Evolutionary conservation across 1,140 invertebrate species (phyloP).

Genomic region (Sycophaga agraensis): DNA sequence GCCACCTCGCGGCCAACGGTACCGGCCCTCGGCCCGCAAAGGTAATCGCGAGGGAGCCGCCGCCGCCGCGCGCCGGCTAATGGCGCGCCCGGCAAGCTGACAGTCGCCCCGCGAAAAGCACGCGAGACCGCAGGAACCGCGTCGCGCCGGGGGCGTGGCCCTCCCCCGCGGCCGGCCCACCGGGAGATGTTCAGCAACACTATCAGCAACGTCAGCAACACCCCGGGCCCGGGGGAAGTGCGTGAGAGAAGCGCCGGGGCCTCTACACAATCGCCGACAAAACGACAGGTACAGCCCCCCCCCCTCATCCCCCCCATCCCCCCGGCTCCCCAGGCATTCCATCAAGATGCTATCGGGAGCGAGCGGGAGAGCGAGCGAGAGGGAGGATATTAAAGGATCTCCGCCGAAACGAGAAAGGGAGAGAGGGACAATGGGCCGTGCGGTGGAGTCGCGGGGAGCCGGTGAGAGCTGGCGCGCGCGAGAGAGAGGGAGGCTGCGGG

Average conservation of each 20-base stretch:
- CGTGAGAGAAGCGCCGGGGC: slow-evolving; percentile 18
- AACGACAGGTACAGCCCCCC: slow-evolving; percentile 49
- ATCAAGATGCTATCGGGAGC: slow-evolving; percentile 54
- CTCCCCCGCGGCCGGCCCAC: too few species aligned
- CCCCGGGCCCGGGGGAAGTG: background rate
- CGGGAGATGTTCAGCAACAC: slow-evolving; percentile 17
- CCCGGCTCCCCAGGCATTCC: slow-evolving; percentile 43
- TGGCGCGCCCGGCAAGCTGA: slow-evolving; percentile 18
- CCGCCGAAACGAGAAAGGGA: slow-evolving; percentile 34
- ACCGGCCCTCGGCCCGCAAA: too few species aligned
- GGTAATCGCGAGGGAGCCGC: too few species aligned
- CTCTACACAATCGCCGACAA: slow-evolving; percentile 40
- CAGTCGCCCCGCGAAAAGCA: slow-evolving; percentile 21
- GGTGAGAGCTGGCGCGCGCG: background rate
- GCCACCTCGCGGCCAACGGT: too few species aligned
- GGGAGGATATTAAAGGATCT: slow-evolving; percentile 51
- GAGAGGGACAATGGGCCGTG: background rate
- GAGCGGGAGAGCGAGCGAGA: slow-evolving; percentile 28
- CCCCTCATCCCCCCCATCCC: background rate
- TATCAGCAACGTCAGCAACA: slow-evolving; percentile 20
- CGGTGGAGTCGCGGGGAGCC: background rate
- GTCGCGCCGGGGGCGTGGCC: background rate
- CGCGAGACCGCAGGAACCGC: background rate
- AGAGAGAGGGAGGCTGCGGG: background rate
- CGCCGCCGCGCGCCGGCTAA: background rate